These are phyloP conservation scores for Anolis apletophallus DNA, from an alignment of 2,797 vertebrate genomes.

Conservation along the genomic window DNA sequence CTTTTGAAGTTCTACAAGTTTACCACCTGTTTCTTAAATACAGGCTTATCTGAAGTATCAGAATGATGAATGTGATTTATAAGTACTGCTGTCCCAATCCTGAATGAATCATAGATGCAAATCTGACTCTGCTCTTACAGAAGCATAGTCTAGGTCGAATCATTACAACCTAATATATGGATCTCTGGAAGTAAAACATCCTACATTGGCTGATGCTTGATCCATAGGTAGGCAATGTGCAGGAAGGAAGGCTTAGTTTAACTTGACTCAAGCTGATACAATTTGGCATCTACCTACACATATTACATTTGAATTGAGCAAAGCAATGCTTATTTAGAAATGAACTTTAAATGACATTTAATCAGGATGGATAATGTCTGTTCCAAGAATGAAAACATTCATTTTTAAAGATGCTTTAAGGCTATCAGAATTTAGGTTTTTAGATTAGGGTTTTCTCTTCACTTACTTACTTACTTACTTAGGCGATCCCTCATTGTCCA, in stretches of 20 bases:
- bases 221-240: no score
- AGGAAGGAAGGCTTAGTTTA: not conserved
- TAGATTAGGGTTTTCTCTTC: not conserved
- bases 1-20: no score
- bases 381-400: not conserved
- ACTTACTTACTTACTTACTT: not conserved
- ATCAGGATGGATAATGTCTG: not conserved
- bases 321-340: not conserved
- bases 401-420: accelerated
- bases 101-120: not conserved
- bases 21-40: no score
- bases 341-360: not conserved
- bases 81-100: not conserved
- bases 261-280: not conserved
- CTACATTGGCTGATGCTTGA: not conserved
- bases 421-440: not conserved
- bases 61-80: not conserved
- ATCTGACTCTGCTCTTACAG: not conserved
- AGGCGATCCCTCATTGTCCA: no score
- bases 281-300: conserved; percentile 11
- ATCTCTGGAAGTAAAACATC: not conserved
- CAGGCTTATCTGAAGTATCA: no score
- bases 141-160: not conserved
- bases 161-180: not conserved
- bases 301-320: not conserved